Evolutionary conservation across 2,888 invertebrate species (phyloP), one percentile per base, ranked within the genome.

Genomic region (Hemithea aestivaria): DNA sequence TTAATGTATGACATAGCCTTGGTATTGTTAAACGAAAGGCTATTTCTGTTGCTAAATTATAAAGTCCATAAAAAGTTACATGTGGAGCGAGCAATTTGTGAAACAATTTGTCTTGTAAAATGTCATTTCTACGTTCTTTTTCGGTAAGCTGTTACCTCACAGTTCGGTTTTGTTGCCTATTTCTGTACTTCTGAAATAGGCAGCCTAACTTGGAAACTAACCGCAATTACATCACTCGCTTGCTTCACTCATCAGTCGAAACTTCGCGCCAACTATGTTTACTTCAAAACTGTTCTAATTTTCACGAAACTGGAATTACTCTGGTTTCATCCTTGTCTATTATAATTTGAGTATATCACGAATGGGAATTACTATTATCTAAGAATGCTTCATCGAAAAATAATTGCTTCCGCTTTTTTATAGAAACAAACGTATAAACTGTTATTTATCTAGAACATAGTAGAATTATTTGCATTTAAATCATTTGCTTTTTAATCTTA

Each of bases 1-100:
- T 63, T 64, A 70, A 69, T 66, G 56, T 66, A 56, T 57, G 48
- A 53, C 60, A 51, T 58, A 54, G 59, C 73, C 70, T 77, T 73
- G 66, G 47, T 60, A 53, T 53, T 48, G 48, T 51, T 34, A 27
- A 51, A 48, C 51, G 39, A 48, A 45, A 48, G 44, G 40, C 42
- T 45, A 35, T 46, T 35, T 40, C 34, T 36, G 38, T 53, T 56
- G 49, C 51, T 53, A 60, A 60, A 57, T 50, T 48, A 45, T 58
- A 54, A 53, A 54, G 47, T 40, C 42, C 36, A 48, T 52, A 51
- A 55, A 45, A 40, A 53, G 44, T 51, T 49, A 45, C 49, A 51
- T 53, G 49, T 51, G 38, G 47, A 46, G 27, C 39, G 28, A 33
- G 40, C 45, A 48, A 47, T 50, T 53, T 51, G 43, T 48, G 40